phyloP scores from a whole-genome alignment of 2,888 invertebrate genomes.

The Stegophylla sp. region DNA sequence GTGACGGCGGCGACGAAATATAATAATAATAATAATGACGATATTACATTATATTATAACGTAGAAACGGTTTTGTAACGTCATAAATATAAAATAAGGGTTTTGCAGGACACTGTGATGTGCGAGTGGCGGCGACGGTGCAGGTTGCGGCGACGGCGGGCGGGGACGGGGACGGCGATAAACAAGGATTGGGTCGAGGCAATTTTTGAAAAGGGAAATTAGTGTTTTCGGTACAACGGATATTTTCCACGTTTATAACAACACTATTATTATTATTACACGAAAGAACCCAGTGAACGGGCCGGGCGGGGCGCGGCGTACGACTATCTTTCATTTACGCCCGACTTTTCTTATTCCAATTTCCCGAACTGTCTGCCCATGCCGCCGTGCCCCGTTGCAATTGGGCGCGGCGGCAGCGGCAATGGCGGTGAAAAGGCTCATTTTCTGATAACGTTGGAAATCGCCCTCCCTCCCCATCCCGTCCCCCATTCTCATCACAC shows the following conservation, averaged over 20 bases:
- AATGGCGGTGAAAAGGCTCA: conserved; percentile 62
- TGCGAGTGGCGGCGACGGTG: not conserved
- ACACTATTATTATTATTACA: not conserved
- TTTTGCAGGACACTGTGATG: not conserved
- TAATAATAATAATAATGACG: not conserved
- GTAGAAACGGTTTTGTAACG: not conserved
- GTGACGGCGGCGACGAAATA: not conserved
- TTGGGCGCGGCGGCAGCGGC: conserved; percentile 15
- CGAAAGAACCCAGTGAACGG: conserved; percentile 23
- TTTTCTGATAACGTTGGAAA: conserved; percentile 62
- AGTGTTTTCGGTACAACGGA: conserved; percentile 61
- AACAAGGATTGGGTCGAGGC: conserved; percentile 52
- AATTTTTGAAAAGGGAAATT: conserved; percentile 61
- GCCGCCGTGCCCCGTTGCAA: conserved; percentile 16
- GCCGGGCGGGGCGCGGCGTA: conserved; percentile 17
- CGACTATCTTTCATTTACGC: conserved; percentile 63
- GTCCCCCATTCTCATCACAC: not conserved
- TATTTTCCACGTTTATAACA: conserved; percentile 59
- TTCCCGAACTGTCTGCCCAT: conserved; percentile 62
- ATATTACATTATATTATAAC: too few relatives aligned
- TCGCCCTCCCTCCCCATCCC: not conserved
- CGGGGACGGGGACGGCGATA: conserved; percentile 16
- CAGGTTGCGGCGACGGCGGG: not conserved
- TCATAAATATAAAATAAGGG: not conserved
- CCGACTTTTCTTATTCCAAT: conserved; percentile 63